Conservation (phyloP, 2,113 vertebrate genomes). For the human (Homo sapiens) region GRCh38 chr12:115794501-115795000, state of each 20-base stretch:
- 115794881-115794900: conserved; percentile 59
- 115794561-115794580: not conserved
- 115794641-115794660: not conserved
- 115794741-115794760: not conserved
- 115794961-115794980: not conserved
- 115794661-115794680: not conserved
- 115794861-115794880: conserved; percentile 38
- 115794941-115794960: not conserved
- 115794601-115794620: not conserved
- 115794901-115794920: conserved; percentile 70
- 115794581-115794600: not conserved
- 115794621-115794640: fast-evolving
- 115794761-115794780: not conserved
- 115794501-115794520: fast-evolving
- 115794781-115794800: not conserved
- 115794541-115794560: not conserved
- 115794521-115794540: not conserved
- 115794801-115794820: conserved; percentile 40
- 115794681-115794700: not conserved
- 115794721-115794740: not conserved
- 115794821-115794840: conserved; percentile 72
- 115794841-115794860: conserved; percentile 40
- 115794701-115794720: not conserved
- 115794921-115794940: conserved; percentile 74
- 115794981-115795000: not conserved